A percentile compares a stretch with the other conserved stretches of the same genome.
These are phyloP conservation scores for Mixornis gularis DNA, from an alignment of 2,113 vertebrate species.

Conservation along the genomic window DNA sequence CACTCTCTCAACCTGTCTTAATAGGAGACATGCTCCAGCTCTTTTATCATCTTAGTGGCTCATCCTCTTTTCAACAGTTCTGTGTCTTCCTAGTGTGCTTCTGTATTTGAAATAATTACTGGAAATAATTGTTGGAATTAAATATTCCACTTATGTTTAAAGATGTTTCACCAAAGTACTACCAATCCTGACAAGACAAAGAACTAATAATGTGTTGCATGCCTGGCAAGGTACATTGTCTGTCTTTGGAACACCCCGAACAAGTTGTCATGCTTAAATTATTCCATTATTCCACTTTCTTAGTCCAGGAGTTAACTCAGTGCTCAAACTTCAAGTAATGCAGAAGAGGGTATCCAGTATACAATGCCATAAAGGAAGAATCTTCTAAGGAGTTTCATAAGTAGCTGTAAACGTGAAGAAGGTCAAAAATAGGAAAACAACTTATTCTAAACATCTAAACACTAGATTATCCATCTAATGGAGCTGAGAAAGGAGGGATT, in stretches of 20 bases:
- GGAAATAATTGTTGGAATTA: neutral
- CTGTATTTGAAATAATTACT: neutral
- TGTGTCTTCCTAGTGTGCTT: neutral
- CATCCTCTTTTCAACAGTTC: neutral
- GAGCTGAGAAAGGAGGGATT: neutral
- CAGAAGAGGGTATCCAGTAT: neutral
- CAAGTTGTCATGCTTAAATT: neutral
- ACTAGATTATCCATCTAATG: neutral
- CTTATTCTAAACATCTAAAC: neutral
- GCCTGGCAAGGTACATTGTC: neutral
- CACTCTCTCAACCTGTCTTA: neutral
- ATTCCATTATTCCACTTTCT: neutral
- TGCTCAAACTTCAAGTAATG: neutral
- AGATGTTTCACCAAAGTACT: neutral
- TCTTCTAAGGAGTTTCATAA: neutral
- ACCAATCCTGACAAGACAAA: neutral
- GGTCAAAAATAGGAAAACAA: neutral
- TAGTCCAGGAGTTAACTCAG: neutral
- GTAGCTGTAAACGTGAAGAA: neutral
- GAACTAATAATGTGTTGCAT: rapidly evolving
- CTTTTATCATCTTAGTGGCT: neutral
- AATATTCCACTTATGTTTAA: neutral
- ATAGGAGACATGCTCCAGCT: neutral
- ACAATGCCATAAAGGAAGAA: neutral
- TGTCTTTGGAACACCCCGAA: neutral